phyloP scores from a whole-genome alignment of 2,888 invertebrate genomes.

The Tenthredo distinguenda region DNA sequence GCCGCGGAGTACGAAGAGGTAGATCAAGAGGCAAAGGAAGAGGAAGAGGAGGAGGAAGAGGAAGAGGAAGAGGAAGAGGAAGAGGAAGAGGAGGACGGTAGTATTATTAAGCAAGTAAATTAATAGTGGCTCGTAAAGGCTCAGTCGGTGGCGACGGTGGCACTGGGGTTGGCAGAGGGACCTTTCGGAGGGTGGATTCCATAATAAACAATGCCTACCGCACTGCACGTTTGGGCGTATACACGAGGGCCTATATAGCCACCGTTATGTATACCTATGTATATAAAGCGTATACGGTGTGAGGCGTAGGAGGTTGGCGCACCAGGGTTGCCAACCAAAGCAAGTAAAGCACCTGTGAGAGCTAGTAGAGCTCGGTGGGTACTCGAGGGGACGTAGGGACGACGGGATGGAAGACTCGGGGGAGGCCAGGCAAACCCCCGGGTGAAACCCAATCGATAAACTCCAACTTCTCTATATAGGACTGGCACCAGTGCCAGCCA shows the following conservation, averaged over 20 bases:
- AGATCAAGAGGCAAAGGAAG: conserved; percentile 25
- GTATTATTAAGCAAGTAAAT: conserved; percentile 77
- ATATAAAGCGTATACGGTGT: conserved; percentile 46
- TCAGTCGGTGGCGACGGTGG: conserved; percentile 57
- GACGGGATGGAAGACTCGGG: conserved; percentile 57
- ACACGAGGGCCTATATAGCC: conserved; percentile 12
- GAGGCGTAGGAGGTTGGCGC: conserved; percentile 45
- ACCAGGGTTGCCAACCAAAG: conserved; percentile 72
- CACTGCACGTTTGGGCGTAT: conserved; percentile 48
- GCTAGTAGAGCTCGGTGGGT: conserved; percentile 56
- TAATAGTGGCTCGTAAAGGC: conserved; percentile 73
- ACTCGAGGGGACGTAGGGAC: conserved; percentile 45
- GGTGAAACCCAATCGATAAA: conserved; percentile 78
- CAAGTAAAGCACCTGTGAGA: conserved; percentile 75
- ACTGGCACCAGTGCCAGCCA: conserved; percentile 44
- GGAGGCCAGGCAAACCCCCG: conserved; percentile 67
- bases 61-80: conserved; percentile 50
- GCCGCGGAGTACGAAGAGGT: not conserved
- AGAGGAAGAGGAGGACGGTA: conserved; percentile 55
- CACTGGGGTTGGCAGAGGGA: conserved; percentile 56
- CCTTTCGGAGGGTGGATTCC: conserved; percentile 68
- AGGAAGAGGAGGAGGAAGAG: conserved; percentile 41
- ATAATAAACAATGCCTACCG: conserved; percentile 73
- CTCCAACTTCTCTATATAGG: conserved; percentile 58
- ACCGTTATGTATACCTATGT: not conserved